Conservation (phyloP, 2,113 vertebrate species). For the Saguinus midas region DNA sequence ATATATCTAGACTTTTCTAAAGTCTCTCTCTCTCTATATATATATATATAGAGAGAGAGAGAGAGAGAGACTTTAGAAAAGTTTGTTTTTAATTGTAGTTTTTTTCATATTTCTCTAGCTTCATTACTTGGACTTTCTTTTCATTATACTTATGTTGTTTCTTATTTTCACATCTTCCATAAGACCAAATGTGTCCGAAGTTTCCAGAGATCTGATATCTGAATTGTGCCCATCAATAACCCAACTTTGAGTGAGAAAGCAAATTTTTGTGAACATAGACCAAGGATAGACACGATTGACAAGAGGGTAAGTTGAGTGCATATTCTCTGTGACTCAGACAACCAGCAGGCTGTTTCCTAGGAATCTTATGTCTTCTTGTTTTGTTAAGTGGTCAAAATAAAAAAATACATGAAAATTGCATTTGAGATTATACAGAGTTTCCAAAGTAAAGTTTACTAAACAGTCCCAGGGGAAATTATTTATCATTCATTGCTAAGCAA, state of each 20-base stretch:
- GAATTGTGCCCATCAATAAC: background rate
- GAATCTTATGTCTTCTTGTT: background rate
- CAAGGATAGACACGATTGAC: background rate
- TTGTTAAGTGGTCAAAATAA: slow-evolving; percentile 16
- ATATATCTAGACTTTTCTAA: too few relatives aligned
- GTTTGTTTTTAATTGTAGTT: background rate
- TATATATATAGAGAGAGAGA: too few relatives aligned
- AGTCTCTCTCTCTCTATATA: too few relatives aligned
- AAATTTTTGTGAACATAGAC: background rate
- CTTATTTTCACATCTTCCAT: background rate
- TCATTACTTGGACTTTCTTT: slow-evolving; percentile 7
- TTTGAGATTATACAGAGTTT: slow-evolving; percentile 5
- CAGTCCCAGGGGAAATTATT: background rate
- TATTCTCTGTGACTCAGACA: background rate
- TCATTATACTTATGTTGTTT: background rate
- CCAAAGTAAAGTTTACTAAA: slow-evolving; percentile 19
- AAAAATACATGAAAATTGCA: background rate
- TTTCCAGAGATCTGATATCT: background rate
- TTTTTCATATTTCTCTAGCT: background rate
- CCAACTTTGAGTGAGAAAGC: background rate
- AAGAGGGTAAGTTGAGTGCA: background rate
- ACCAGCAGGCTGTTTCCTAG: background rate
- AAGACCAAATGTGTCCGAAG: background rate
- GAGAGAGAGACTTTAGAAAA: background rate
- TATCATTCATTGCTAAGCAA: slow-evolving; percentile 1